phyloP scores from a whole-genome alignment of 2,888 invertebrate species.

The Cryptophagus acutangulus region DNA sequence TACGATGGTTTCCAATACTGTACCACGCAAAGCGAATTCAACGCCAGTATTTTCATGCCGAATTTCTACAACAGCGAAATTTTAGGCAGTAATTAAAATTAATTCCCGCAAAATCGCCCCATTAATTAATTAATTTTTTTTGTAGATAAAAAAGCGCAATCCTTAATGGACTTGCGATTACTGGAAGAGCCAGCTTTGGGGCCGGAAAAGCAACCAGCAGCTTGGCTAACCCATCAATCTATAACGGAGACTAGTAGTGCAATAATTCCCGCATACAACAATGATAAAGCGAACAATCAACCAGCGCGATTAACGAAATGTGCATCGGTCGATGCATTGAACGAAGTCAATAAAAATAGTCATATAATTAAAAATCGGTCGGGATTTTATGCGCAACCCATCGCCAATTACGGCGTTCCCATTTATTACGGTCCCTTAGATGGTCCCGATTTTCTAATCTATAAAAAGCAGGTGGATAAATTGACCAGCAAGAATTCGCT shows the following conservation, averaged over 20 bases:
- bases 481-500: conserved; percentile 42
- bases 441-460: conserved; percentile 47
- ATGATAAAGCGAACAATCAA: conserved; percentile 5
- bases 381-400: conserved; percentile 46
- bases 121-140: conserved; percentile 17
- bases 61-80: conserved; percentile 9
- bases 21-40: conserved; percentile 46
- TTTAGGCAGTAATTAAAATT: too few species aligned
- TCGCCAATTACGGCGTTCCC: conserved; percentile 46
- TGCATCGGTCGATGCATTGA: conserved; percentile 43
- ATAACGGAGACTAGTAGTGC: conserved; percentile 33
- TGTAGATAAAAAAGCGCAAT: conserved; percentile 44
- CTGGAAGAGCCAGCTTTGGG: conserved; percentile 31
- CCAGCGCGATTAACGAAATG: conserved; percentile 34
- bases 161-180: conserved; percentile 44
- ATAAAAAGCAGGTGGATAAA: conserved; percentile 45
- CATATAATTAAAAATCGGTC: conserved; percentile 43
- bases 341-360: conserved; percentile 32
- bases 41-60: conserved; percentile 46
- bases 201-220: conserved; percentile 33
- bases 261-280: conserved; percentile 29
- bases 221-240: conserved; percentile 36
- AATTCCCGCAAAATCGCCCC: too few species aligned
- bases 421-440: conserved; percentile 48
- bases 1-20: conserved; percentile 43